These are phyloP conservation scores for Todiramphus chloris DNA, from an alignment of 2,113 vertebrate genomes.

Conservation along the genomic window DNA sequence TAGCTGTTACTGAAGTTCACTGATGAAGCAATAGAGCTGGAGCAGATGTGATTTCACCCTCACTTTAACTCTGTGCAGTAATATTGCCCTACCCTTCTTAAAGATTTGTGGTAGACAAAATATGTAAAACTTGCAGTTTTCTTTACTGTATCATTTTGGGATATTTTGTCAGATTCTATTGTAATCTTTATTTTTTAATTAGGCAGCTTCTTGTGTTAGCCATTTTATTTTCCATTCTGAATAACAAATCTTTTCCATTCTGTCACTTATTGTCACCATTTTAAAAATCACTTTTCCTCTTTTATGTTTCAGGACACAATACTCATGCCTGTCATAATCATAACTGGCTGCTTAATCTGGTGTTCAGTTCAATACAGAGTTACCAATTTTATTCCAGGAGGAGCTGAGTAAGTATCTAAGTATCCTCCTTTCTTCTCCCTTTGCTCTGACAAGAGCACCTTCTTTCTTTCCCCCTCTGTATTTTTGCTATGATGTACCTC, in stretches of 20 bases:
- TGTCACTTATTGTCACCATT: not conserved
- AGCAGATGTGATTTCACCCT: not conserved
- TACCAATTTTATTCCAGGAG: not conserved
- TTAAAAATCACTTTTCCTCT: not conserved
- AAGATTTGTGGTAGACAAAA: not conserved
- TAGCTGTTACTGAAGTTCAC: not conserved
- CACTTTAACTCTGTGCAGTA: not conserved
- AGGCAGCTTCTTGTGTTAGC: not conserved
- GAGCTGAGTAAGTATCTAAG: not conserved
- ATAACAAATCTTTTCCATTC: not conserved
- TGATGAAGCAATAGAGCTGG: not conserved
- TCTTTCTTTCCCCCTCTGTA: not conserved
- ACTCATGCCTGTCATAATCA: not conserved
- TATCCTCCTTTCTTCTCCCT: not conserved
- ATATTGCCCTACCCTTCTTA: not conserved
- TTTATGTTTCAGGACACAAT: not conserved
- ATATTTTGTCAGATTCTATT: not conserved
- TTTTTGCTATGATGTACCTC: not conserved
- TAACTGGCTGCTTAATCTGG: not conserved
- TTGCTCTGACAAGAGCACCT: not conserved
- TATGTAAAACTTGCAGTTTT: not conserved
- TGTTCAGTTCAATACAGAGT: not conserved
- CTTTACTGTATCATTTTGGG: not conserved
- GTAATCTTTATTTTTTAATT: not conserved
- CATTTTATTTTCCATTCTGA: not conserved